Evolutionary conservation across 2,113 vertebrate species (phyloP).

Genomic region (Geococcyx californianus): DNA sequence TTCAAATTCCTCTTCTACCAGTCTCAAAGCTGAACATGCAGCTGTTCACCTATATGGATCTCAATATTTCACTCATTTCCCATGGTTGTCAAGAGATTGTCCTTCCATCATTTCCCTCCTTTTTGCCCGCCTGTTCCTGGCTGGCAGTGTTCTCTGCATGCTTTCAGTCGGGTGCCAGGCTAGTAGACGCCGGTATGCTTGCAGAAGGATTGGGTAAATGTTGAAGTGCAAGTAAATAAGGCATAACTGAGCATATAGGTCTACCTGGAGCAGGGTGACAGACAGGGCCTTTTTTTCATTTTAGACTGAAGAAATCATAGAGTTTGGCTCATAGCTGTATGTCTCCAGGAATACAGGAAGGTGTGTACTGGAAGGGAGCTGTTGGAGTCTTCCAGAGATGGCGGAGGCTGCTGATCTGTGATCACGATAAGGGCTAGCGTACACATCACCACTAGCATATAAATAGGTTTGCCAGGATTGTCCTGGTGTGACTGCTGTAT

Average conservation of each 20-base stretch:
- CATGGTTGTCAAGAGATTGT: neutral
- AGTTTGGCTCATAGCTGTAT: neutral
- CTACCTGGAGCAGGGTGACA: neutral
- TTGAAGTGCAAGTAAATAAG: neutral
- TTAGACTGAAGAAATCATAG: neutral
- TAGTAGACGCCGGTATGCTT: neutral
- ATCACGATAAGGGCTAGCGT: neutral
- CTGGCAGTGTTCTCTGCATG: neutral
- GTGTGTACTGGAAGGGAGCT: neutral
- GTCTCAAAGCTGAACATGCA: neutral
- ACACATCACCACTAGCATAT: neutral
- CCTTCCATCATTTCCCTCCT: neutral
- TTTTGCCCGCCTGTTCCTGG: neutral
- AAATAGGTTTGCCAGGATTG: neutral
- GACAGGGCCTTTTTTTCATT: neutral
- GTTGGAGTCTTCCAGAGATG: neutral
- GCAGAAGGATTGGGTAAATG: neutral
- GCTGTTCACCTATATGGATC: neutral
- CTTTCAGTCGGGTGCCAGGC: neutral
- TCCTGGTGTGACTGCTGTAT: neutral
- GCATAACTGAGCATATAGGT: neutral
- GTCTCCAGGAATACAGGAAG: neutral
- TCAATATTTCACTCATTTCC: neutral
- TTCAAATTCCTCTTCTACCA: neutral
- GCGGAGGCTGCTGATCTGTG: neutral